A percentile compares a stretch with the other conserved stretches of the same genome.
Evolutionary conservation across 2,888 invertebrate species (phyloP).

Genomic region (Pterobdella sp.): DNA sequence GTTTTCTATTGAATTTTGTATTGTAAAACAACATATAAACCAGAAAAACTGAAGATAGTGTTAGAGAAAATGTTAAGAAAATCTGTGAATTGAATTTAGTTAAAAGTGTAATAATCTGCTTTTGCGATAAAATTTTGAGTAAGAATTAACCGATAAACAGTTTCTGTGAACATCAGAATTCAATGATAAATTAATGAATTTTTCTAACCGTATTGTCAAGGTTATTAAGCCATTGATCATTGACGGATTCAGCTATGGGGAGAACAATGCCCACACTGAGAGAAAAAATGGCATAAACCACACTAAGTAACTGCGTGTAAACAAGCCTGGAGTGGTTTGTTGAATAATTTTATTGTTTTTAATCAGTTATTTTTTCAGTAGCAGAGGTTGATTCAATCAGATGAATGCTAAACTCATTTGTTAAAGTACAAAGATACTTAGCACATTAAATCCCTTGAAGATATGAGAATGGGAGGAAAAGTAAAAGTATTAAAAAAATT

Average conservation of each 20-base stretch:
- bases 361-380: no score
- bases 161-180: no score
- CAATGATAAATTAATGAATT: no score
- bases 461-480: no score
- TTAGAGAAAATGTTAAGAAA: constrained; percentile 7
- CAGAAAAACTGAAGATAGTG: constrained; percentile 21
- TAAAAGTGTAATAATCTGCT: background rate
- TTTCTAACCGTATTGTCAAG: constrained; percentile 24
- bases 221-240: constrained; percentile 30
- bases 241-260: constrained; percentile 32
- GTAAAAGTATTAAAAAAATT: no score
- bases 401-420: no score
- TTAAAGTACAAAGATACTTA: no score
- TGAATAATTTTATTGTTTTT: no score
- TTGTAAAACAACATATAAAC: constrained; percentile 22
- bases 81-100: constrained; percentile 9
- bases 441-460: no score
- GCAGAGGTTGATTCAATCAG: no score
- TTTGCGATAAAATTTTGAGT: no score
- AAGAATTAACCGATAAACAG: no score
- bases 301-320: constrained; percentile 27
- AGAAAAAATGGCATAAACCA: constrained; percentile 28
- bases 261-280: constrained; percentile 32
- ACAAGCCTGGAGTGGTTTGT: constrained; percentile 26
- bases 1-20: background rate